Percentiles rank a stretch among this genome's conserved stretches.
Evolutionary conservation across 2,888 invertebrate species (phyloP).

Genomic region (Rhogogaster chlorosoma): DNA sequence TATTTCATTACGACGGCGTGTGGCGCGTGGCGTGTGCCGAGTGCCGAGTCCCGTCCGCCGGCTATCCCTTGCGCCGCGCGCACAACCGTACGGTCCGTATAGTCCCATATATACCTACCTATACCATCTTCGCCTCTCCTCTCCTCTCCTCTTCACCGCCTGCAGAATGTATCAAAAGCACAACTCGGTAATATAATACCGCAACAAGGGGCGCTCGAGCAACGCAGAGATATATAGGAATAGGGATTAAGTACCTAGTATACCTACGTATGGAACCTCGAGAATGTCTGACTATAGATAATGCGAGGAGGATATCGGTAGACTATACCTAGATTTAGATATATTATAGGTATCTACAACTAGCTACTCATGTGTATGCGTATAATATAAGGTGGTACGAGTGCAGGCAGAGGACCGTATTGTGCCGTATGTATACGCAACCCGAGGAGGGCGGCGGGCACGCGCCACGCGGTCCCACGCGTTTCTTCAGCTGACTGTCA

Average conservation of each 20-base stretch:
- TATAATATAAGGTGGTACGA: conserved; percentile 25
- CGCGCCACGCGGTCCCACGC: conserved; percentile 55
- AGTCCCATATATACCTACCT: not conserved
- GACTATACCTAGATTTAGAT: not conserved
- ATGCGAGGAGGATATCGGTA: conserved; percentile 6
- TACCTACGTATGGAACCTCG: not conserved
- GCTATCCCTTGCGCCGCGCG: conserved; percentile 42
- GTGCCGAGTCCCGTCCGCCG: conserved; percentile 60
- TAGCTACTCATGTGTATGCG: not conserved
- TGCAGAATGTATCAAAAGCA: conserved; percentile 34
- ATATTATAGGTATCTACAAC: not conserved
- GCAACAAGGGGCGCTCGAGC: conserved; percentile 33
- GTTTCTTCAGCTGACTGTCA: conserved; percentile 45
- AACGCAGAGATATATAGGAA: conserved; percentile 5
- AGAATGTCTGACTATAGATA: not conserved
- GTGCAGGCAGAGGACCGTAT: conserved; percentile 6
- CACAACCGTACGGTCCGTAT: not conserved
- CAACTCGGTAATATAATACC: conserved; percentile 37
- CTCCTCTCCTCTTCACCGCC: conserved; percentile 49
- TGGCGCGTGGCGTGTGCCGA: conserved; percentile 74
- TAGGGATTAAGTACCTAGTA: conserved; percentile 21
- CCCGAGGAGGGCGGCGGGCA: conserved; percentile 46
- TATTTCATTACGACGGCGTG: conserved; percentile 76
- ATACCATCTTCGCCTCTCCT: conserved; percentile 3
- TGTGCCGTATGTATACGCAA: conserved; percentile 8